Conservation (phyloP, 2,113 vertebrate species). For the Nothoprocta pentlandii region DNA sequence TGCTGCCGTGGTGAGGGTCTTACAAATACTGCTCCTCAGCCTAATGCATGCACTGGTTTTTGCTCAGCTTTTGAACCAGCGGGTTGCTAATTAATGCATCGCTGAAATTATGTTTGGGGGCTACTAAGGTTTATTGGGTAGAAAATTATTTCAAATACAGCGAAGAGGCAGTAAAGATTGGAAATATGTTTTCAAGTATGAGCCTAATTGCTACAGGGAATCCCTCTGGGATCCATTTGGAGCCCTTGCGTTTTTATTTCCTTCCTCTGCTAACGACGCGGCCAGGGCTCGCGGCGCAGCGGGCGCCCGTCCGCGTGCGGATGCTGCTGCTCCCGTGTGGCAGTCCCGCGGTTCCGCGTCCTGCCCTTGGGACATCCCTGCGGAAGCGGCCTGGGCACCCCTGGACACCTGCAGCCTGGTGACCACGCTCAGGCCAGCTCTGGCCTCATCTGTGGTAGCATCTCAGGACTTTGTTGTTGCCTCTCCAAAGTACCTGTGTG, state of each 20-base stretch:
- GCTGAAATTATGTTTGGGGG: slow-evolving; percentile 65
- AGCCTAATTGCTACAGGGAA: slow-evolving; percentile 67
- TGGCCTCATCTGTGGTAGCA: not conserved
- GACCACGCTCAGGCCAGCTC: not conserved
- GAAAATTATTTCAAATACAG: slow-evolving; percentile 72
- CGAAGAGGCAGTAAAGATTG: slow-evolving; percentile 66
- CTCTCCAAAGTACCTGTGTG: not conserved
- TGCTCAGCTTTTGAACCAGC: not conserved
- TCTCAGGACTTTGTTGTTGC: not conserved
- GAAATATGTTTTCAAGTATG: slow-evolving; percentile 65
- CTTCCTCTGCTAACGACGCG: slow-evolving; percentile 53
- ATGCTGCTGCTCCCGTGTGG: no score
- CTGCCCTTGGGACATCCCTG: not conserved
- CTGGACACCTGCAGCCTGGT: no score
- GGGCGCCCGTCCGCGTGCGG: not conserved
- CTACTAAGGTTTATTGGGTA: slow-evolving; percentile 70
- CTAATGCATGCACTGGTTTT: not conserved
- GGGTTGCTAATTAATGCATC: slow-evolving; percentile 61
- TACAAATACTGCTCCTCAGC: not conserved
- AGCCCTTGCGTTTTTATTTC: slow-evolving; percentile 64
- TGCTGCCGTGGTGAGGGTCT: fast-evolving
- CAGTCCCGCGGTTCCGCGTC: no score
- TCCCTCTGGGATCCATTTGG: slow-evolving; percentile 71
- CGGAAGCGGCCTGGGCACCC: no score
- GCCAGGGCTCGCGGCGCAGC: slow-evolving; percentile 62